Evolutionary conservation across 2,888 invertebrate genomes (phyloP).

Genomic region (Orchesellides sinensis): DNA sequence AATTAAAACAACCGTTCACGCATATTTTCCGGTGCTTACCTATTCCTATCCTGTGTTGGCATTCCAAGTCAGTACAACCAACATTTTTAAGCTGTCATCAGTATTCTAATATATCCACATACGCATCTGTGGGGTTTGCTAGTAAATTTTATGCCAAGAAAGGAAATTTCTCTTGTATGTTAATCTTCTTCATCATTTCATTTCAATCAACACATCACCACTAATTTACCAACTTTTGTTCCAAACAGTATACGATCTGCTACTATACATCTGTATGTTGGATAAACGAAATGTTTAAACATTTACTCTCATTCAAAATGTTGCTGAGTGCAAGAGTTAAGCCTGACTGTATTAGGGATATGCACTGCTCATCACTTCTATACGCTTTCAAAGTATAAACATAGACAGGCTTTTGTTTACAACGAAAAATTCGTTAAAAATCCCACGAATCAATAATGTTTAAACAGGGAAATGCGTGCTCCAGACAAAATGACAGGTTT

Average conservation of each 20-base stretch:
- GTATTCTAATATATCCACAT: too few relatives aligned
- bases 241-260: not conserved
- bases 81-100: too few relatives aligned
- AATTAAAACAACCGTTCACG: too few relatives aligned
- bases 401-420: constrained; percentile 13
- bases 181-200: constrained; percentile 14
- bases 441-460: constrained; percentile 19
- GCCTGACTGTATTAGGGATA: not conserved
- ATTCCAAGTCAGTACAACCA: too few relatives aligned
- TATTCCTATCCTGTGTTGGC: too few relatives aligned
- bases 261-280: too few relatives aligned
- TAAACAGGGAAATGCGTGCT: not conserved
- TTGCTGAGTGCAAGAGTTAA: not conserved
- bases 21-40: too few relatives aligned
- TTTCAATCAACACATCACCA: constrained; percentile 47
- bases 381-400: not conserved
- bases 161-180: constrained; percentile 29
- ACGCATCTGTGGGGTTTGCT: too few relatives aligned
- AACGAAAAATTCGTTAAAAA: constrained; percentile 32
- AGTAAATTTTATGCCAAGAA: too few relatives aligned
- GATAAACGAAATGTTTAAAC: not conserved
- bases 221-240: constrained; percentile 48
- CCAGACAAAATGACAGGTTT: constrained; percentile 29
- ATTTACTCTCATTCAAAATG: not conserved
- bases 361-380: not conserved